Base-by-base conservation (phyloP, 2,888 invertebrate species). In the Cheilosia scutellata region DNA sequence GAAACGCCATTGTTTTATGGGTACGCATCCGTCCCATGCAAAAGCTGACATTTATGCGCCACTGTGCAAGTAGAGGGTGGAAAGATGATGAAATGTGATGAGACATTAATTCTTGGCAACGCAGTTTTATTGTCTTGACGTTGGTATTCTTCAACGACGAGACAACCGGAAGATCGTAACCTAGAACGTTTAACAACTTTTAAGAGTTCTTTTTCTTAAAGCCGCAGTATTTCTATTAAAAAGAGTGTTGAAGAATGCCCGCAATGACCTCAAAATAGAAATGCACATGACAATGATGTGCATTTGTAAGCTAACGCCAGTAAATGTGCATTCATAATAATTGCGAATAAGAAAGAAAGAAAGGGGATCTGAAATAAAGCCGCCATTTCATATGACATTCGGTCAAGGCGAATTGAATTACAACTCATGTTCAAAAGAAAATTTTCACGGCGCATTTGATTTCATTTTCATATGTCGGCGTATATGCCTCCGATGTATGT, bases 371-470 rank as follows among this genome's bases (percentile, higher is more conserved):
- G 53, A 62, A 74, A 66, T 16, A 51, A 29, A 47, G 37, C 68
- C 74, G 51, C 37, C 79, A 53, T 68, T 40, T 68, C 37, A 11
- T 51, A 40, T 79, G 76, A 37, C 76, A 70, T 86, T 62, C 72
- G 82, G 86, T 82, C 86, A 86, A 86, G 86, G 86, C 76, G 86
- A 86, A 82, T 86, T 86, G 51, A 82, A 68, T 86, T 86, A 77
- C 86, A 72, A 27, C 33, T 63, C 42, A 16, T 72, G 65, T 77
- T 42, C 42, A 44, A 42, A n/a, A 42, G 66, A 44, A 47, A 57
- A 63, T 13, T 58, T 77, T 70, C 33, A 58, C 40, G 72, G 70
- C 49, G 76, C 66, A 72, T 86, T 82, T 66, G 47, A 82, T 82
- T 82, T 86, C 86, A 72, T 33, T 82, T 82, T 86, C 86, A 72